Base-by-base conservation (phyloP, 2,797 vertebrate species). In the Argentina silus region DNA sequence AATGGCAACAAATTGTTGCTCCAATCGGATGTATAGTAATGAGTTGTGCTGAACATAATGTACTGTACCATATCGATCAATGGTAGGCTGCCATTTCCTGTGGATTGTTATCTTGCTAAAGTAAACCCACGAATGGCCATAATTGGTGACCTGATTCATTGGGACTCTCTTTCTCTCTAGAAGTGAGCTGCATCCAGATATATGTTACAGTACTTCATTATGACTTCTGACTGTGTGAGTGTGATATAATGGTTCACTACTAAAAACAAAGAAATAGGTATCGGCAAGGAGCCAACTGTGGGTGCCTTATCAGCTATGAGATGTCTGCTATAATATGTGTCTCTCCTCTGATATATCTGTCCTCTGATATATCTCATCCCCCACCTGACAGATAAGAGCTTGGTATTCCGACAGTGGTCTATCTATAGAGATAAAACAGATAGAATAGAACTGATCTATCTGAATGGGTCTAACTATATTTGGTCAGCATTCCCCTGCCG, bases 41-140 rank as follows among this genome's bases (percentile, higher is more conserved):
- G 86, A 86, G 79, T 47, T 62, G 79, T 87, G 84, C 80, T 87
- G 84, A 83, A 86, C 81, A 74, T 71, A 72, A 79, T 74, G 77
- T 69, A 70, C 63, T 73, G 73, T 59, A 72, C 66, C 61, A 60
- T 68, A 72, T 60, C n/a, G 66, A 77, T 67, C 73, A 62, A 78
- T 51, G 63, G 63, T 74, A 15, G 69, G 73, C 55, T 77, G 72
- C 74, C 70, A 45, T 69, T 84, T 84, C 77, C 72, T 69, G 69
- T 59, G 23, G 67, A 67, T 76, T 62, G 61, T 36, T 51, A 55
- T 36, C 43, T 67, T 48, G 57, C 43, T 14, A 57, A 27, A 63
- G 42, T 44, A 67, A 19, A 69, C 61, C 6, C 14, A 61, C 19
- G 67, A 21, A 57, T 7, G 27, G 19, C 73, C 17, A 79, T 19